Base-by-base conservation (phyloP, 2,113 vertebrate genomes). In the Dicerorhinus sumatrensis region DNA sequence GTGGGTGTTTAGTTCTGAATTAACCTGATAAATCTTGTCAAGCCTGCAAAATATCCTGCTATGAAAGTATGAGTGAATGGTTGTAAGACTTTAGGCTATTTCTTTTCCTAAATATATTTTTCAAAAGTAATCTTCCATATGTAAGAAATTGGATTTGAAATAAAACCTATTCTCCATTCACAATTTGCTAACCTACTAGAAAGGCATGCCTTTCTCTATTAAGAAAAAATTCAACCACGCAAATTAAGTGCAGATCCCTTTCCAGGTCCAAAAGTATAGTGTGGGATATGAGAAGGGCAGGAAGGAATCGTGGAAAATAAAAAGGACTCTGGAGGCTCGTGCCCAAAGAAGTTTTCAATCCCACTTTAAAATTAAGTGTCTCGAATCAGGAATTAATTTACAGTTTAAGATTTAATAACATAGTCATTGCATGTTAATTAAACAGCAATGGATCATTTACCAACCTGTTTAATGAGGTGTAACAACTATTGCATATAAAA, bases 381-480 rank as follows among this genome's bases (percentile, higher is more conserved):
- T 98, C 91, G 98, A 98, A 98, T 98, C 98, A 97, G 91, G 73
- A 97, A 98, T 98, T 98, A 99, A 99, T 99, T 98, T 98, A 96
- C 98, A 97, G 97, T 98, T 97, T 98, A 98, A 98, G 96, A 98
- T 98, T 98, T 98, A 98, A 98, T 98, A 98, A 97, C 94, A 94
- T 81, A 97, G 65, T 97, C 98, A 98, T 98, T 98, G 89, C 97
- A 97, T 98, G 98, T 98, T 99, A 99, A 99, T 99, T 98, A 98
- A 98, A 98, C 96, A 98, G 95, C 95, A 98, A 96, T 97, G 98
- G 98, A 98, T 99, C 98, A 98, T 99, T 98, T 98, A 98, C 94
- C 75, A 98, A 95, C 83, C 84, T 97, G 93, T 94, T 99, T 99
- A 99, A 99, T 98, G 98, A 98, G 86, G 93, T 98, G 97, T 98